Base-by-base conservation (phyloP, 2,113 vertebrate species). In the Thamnaconus septentrionalis region DNA sequence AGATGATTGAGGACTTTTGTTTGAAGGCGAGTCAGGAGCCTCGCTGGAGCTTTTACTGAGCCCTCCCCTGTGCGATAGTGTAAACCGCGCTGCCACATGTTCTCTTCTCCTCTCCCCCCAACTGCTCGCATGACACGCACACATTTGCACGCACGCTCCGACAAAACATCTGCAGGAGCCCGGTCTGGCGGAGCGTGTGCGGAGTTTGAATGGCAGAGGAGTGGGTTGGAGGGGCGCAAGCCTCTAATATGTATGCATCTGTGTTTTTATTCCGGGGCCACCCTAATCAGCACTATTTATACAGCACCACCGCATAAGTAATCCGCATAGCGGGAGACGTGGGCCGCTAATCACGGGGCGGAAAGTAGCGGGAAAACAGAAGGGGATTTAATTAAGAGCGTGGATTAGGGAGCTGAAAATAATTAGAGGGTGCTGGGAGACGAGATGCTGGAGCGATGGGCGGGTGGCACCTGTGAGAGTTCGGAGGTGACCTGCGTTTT, bases 271-370 rank as follows among this genome's bases (percentile, higher is more conserved):
- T 76, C 74, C 63, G 40, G 54, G 74, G 61, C 81, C 87, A 86
- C 86, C 78, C 73, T 80, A 85, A 78, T 79, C 75, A 66, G 82
- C 73, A 59, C 55, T 81, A 86, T 87, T 85, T 85, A 82, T 61
- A 81, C 57, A 60, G 53, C 4, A n/a, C 53, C 4, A n/a, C 54
- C 69, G 61, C 77, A 75, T 81, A 86, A 70, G 78, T 81, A 83
- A 87, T 76, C 85, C 59, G 0, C 75, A 60, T 49, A 66, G 73
- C 67, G 1, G 55, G 73, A 65, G 69, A 78, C 47, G 61, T 53
- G 41, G 51, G 66, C 55, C 66, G 51, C 67, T 53, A 66, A 10
- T 12, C 18, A 31, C 18, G 18, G 48, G 5, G 46, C 10, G 58
- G 39, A 69, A 70, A 59, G 73, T 31, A 60, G 44, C 1, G 41